phyloP scores from a whole-genome alignment of 2,113 vertebrate species.

The Rhinoderma darwinii region DNA sequence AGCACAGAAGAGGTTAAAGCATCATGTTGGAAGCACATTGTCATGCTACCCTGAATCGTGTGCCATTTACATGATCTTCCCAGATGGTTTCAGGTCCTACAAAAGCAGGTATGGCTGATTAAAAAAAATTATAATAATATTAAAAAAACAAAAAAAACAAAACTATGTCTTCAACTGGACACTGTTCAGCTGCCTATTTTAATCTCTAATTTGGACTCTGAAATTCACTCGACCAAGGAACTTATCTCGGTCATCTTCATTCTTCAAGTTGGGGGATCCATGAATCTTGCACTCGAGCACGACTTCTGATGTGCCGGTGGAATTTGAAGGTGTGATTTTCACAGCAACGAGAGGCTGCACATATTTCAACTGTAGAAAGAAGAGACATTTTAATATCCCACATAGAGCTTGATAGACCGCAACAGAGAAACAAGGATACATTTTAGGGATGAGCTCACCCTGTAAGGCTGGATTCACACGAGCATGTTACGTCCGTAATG shows the following conservation, averaged over 20 bases:
- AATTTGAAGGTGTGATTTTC: conserved; percentile 80
- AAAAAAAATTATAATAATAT: conserved; percentile 64
- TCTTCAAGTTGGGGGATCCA: conserved; percentile 83
- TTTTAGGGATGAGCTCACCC: not conserved
- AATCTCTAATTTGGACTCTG: conserved; percentile 83
- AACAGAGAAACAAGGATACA: not conserved
- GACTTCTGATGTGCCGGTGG: conserved; percentile 84
- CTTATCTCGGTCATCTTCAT: conserved; percentile 90
- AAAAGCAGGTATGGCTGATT: conserved; percentile 78
- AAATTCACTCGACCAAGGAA: conserved; percentile 93
- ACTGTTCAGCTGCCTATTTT: conserved; percentile 68
- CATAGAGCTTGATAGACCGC: conserved; percentile 22
- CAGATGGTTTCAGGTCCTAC: conserved; percentile 73
- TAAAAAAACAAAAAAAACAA: conserved; percentile 45
- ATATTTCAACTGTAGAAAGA: conserved; percentile 80
- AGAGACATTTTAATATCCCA: conserved; percentile 20
- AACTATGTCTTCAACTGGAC: conserved; percentile 74
- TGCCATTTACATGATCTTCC: conserved; percentile 70
- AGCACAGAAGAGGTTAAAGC: conserved; percentile 68
- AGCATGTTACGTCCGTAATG: too few species aligned
- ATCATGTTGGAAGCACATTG: conserved; percentile 72
- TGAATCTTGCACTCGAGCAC: conserved; percentile 87
- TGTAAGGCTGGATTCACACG: too few species aligned
- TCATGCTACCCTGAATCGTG: conserved; percentile 73
- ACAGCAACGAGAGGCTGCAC: conserved; percentile 93